phyloP scores from a whole-genome alignment of 2,113 vertebrate species.

The Phalacrocorax brasilianus region DNA sequence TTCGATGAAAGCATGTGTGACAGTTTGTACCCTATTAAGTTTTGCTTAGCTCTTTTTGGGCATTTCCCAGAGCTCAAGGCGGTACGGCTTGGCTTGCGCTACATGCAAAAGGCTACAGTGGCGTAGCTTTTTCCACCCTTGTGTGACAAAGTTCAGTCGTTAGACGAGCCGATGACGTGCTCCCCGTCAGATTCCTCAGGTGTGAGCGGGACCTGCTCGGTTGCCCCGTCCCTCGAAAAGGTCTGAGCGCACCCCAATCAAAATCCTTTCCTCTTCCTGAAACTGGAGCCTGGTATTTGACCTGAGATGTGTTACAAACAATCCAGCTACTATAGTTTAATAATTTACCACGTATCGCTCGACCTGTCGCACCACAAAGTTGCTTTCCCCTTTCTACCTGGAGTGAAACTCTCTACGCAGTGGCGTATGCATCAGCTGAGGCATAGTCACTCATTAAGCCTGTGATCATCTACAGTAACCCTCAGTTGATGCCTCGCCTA shows the following conservation, averaged over 20 bases:
- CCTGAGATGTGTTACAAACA: not conserved
- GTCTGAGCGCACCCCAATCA: accelerated
- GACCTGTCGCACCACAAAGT: not conserved
- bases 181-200: not conserved
- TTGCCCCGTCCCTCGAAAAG: not conserved
- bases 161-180: accelerated
- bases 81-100: not conserved
- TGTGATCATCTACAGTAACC: accelerated
- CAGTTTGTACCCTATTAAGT: not conserved
- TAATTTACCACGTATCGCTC: not conserved
- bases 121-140: not conserved
- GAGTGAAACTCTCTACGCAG: not conserved
- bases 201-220: not conserved
- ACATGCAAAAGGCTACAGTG: not conserved
- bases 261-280: not conserved
- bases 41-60: not conserved
- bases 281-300: not conserved
- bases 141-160: not conserved
- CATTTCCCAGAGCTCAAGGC: not conserved
- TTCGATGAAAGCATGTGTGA: not conserved
- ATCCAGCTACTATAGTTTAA: not conserved
- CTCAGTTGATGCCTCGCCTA: not conserved
- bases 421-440: not conserved
- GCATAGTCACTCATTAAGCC: not conserved
- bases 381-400: not conserved